Percentiles rank a stretch among this genome's conserved stretches.
phyloP scores from a whole-genome alignment of 2,888 invertebrate species.

The Netelia virgata region DNA sequence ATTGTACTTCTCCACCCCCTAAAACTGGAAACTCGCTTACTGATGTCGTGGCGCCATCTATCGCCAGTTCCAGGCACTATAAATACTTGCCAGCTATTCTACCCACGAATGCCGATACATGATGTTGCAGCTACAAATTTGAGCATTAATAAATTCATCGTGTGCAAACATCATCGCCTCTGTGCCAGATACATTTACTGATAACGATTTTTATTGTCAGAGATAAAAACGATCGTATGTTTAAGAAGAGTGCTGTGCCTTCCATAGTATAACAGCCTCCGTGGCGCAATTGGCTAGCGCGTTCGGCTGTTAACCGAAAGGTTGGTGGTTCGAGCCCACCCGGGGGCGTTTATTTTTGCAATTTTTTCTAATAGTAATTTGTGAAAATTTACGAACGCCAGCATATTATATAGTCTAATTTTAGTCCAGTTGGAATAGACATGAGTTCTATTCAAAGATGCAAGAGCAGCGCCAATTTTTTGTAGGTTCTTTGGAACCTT shows the following conservation, averaged over 20 bases:
- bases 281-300: conserved; percentile 99
- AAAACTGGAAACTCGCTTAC: background rate
- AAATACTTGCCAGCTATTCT: background rate
- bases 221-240: background rate
- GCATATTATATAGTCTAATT: background rate
- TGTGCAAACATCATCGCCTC: background rate
- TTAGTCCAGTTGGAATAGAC: no score
- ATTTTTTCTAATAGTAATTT: conserved; percentile 27
- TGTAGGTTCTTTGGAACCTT: no score
- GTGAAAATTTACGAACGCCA: no score
- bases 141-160: background rate
- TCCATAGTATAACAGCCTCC: no score
- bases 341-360: conserved; percentile 90
- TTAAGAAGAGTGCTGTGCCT: no score
- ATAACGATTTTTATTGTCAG: conserved; percentile 13
- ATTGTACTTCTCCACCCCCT: background rate
- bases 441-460: no score
- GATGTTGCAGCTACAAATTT: background rate
- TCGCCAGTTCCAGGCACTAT: background rate
- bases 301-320: conserved; percentile 99
- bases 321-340: conserved; percentile 99
- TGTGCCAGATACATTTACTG: background rate
- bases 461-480: no score
- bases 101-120: conserved; percentile 5
- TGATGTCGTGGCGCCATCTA: conserved; percentile 35